Evolutionary conservation across 2,888 invertebrate species (phyloP).

Genomic region (Apoderus coryli): DNA sequence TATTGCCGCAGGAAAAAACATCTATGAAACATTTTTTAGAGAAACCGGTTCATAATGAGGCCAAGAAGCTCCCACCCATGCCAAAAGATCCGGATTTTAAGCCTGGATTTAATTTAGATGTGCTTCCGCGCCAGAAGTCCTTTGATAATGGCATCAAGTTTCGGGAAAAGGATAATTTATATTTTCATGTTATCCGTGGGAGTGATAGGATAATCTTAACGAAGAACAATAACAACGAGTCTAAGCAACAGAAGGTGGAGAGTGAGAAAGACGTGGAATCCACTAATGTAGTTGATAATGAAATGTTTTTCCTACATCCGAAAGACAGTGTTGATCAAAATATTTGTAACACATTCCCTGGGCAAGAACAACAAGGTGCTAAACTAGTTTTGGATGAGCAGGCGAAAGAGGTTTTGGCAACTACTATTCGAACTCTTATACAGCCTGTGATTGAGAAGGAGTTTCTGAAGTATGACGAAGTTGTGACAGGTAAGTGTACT

Average conservation of each 20-base stretch:
- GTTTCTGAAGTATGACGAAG: conserved; percentile 17
- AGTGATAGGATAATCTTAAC: not conserved
- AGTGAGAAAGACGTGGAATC: too few relatives aligned
- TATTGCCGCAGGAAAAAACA: too few relatives aligned
- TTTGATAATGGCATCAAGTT: too few relatives aligned
- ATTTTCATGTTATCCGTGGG: too few relatives aligned
- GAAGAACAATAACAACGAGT: not conserved
- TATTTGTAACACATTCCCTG: conserved; percentile 7
- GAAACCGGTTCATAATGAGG: too few relatives aligned
- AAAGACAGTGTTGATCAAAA: conserved; percentile 11
- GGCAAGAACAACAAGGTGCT: conserved; percentile 5
- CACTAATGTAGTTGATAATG: conserved; percentile 1
- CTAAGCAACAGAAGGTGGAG: not conserved
- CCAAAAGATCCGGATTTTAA: too few relatives aligned
- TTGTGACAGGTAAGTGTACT: conserved; percentile 16
- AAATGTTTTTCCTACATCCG: conserved; percentile 11
- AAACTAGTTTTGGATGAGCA: conserved; percentile 14
- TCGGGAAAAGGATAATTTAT: too few relatives aligned
- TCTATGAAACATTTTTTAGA: too few relatives aligned
- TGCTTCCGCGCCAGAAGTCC: too few relatives aligned
- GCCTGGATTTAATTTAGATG: too few relatives aligned
- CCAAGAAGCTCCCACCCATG: too few relatives aligned
- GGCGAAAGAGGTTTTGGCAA: conserved; percentile 13
- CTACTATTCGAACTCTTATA: conserved; percentile 14
- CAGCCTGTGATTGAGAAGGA: conserved; percentile 18